These are phyloP conservation scores for Catharus minimus DNA, from an alignment of 2,113 vertebrate genomes.

Conservation along the genomic window DNA sequence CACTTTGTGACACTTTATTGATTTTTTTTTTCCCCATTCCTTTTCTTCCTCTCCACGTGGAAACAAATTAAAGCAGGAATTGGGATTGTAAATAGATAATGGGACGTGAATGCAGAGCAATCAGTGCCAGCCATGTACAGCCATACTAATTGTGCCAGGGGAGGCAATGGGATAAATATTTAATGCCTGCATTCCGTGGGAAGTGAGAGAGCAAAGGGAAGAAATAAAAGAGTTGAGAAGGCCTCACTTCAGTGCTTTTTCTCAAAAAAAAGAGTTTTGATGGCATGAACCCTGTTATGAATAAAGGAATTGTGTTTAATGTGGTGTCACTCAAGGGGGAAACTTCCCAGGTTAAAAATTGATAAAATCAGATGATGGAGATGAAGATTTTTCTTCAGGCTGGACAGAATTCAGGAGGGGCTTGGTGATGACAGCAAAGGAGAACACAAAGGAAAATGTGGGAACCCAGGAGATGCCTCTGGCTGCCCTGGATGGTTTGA, in stretches of 20 bases:
- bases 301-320: not conserved
- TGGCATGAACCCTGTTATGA: not conserved
- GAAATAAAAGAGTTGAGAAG: not conserved
- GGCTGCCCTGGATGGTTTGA: too few species aligned
- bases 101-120: slow-evolving; percentile 40
- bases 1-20: not conserved
- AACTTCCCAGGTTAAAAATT: not conserved
- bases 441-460: accelerated
- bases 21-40: accelerated
- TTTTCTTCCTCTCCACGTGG: not conserved
- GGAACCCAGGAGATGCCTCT: too few species aligned
- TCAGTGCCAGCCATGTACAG: slow-evolving; percentile 9
- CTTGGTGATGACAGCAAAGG: not conserved
- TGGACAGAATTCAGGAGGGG: accelerated
- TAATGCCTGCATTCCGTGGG: not conserved
- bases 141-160: slow-evolving; percentile 43
- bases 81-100: slow-evolving; percentile 60
- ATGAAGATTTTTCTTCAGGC: not conserved
- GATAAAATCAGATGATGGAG: not conserved
- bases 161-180: slow-evolving; percentile 35
- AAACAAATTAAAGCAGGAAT: slow-evolving; percentile 36
- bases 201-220: not conserved
- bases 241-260: not conserved
- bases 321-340: not conserved
- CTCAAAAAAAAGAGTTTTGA: not conserved